Evolutionary conservation across 2,113 vertebrate genomes (phyloP), one percentile per base, ranked within the genome.

Genomic region (Conger conger): DNA sequence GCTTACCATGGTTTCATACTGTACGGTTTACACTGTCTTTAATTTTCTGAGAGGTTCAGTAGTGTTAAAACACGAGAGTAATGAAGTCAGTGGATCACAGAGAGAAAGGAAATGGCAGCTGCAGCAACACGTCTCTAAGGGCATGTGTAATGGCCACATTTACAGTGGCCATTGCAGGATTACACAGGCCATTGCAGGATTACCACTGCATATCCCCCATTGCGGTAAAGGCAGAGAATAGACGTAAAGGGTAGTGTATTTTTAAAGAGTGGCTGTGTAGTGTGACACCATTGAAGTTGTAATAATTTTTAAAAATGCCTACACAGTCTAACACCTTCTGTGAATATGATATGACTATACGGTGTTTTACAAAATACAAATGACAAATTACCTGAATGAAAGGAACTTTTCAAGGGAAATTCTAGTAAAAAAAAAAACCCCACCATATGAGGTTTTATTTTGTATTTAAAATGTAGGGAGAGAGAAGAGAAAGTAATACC

Each of bases 351-450:
- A 45, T 81, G 79, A 81, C 35, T 54, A 6, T 60, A 33, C 37
- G 36, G 11, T 82, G n/a, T 33, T 50, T 33, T 82, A 45, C 33
- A 45, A 82, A 82, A 60, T 45, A 73, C 68, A 45, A 82, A 82
- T 82, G 68, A 73, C 68, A 45, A 82, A 82, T 82, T 45, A 73
- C 68, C 45, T 68, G 23, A 77, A 76, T 68, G 11, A 37, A 77
- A 81, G 17, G 36, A 82, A 17, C 30, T 53, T 82, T 82, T 82
- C 42, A 85, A 85, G 54, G 37, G 53, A 33, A 76, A 17, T 82
- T 76, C 35, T 38, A 45, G 17, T 85, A 36, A 78, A 76, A 27
- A 38, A 45, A n/a, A 53, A 38, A 54, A 38, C 30, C 16, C 35
- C 38, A n/a, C 13, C 11, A 27, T 7, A 76, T 30, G 36, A 20